Evolutionary conservation across 2,113 vertebrate species (phyloP).

Genomic region (Calcarius ornatus): DNA sequence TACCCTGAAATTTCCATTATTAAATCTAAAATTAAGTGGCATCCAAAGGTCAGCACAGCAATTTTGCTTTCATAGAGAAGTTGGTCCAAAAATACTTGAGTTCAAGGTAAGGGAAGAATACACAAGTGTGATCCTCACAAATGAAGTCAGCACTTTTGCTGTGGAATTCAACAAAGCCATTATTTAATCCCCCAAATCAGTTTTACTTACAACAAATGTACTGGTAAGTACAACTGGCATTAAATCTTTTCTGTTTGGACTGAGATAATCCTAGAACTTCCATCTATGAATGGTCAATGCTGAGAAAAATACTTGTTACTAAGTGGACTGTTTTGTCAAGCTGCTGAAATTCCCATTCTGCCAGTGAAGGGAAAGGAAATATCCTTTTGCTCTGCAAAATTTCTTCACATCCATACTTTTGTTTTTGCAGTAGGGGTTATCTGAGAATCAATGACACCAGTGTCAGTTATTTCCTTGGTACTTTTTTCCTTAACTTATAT

Average conservation of each 20-base stretch:
- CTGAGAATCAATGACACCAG: not conserved
- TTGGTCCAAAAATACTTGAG: not conserved
- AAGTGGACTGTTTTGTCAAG: not conserved
- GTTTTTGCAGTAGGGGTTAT: not conserved
- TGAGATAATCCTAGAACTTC: not conserved
- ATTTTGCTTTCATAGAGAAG: not conserved
- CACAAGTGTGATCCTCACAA: not conserved
- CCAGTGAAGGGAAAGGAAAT: not conserved
- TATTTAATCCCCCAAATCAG: not conserved
- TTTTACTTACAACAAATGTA: not conserved
- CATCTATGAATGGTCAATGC: not conserved
- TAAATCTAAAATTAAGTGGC: not conserved
- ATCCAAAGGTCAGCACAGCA: not conserved
- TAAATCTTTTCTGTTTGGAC: not conserved
- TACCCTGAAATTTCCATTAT: not conserved
- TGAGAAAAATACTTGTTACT: not conserved
- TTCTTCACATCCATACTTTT: not conserved
- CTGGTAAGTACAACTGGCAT: not conserved
- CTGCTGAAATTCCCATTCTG: not conserved
- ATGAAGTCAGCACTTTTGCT: not conserved
- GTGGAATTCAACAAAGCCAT: not conserved
- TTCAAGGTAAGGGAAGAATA: not conserved
- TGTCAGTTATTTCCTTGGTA: slow-evolving; percentile 17
- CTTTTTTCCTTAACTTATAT: not conserved
- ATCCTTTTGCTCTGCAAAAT: not conserved